phyloP scores from a whole-genome alignment of 2,113 vertebrate genomes.

The Halcyon senegalensis region DNA sequence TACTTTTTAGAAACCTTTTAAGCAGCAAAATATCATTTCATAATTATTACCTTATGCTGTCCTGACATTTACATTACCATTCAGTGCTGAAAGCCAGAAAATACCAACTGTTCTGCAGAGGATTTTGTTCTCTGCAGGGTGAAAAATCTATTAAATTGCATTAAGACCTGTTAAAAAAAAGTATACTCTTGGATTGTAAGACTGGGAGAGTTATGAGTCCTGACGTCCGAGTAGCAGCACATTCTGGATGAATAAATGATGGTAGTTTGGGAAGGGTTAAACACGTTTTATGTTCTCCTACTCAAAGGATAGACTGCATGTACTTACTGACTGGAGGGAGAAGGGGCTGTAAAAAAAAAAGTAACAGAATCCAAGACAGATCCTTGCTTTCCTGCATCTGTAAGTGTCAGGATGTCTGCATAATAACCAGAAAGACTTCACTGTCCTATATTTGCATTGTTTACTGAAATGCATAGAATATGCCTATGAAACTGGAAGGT shows the following conservation, averaged over 20 bases:
- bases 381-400: not conserved
- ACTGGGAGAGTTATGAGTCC: not conserved
- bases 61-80: slow-evolving; percentile 66
- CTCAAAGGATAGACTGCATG: not conserved
- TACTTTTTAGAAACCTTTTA: slow-evolving; percentile 54
- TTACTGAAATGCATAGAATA: fast-evolving
- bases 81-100: slow-evolving; percentile 59
- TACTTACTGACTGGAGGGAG: not conserved
- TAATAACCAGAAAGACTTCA: not conserved
- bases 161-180: not conserved
- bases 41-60: slow-evolving; percentile 67
- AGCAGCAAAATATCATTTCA: slow-evolving; percentile 55
- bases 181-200: not conserved
- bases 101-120: slow-evolving; percentile 68
- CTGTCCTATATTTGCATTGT: fast-evolving
- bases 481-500: not conserved
- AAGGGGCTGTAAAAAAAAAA: not conserved
- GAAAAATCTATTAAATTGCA: slow-evolving; percentile 43
- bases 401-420: not conserved
- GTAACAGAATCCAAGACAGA: not conserved
- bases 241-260: not conserved
- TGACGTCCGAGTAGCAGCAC: not conserved
- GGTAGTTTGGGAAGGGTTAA: not conserved
- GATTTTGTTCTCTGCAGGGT: slow-evolving; percentile 50
- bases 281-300: not conserved